These are phyloP conservation scores for Synanthedon myopaeformis DNA, from an alignment of 2,888 invertebrate species.

Conservation along the genomic window DNA sequence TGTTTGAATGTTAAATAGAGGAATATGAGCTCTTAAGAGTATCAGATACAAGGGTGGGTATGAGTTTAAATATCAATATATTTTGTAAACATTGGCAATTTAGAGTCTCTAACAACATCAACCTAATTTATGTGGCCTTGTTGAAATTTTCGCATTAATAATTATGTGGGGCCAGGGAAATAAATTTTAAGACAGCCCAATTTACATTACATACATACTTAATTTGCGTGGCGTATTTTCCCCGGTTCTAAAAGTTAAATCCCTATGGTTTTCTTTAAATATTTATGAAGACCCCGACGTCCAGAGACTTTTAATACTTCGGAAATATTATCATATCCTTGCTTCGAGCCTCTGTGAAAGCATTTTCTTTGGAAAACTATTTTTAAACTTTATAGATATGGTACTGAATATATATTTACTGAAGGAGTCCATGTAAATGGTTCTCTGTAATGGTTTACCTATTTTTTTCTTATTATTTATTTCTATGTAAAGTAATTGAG, in stretches of 20 bases:
- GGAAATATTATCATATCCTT: conserved; percentile 42
- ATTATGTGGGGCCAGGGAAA: conserved; percentile 1
- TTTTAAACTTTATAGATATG: not conserved
- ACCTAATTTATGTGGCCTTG: not conserved
- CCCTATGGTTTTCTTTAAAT: conserved; percentile 48
- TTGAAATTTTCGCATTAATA: conserved; percentile 1
- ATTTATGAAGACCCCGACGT: conserved; percentile 50
- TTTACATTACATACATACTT: conserved; percentile 33
- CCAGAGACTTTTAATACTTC: conserved; percentile 49
- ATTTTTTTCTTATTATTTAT: too few species aligned
- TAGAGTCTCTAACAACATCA: not conserved
- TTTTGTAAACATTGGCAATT: not conserved
- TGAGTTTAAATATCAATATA: not conserved
- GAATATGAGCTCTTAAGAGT: too few species aligned
- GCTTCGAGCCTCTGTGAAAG: conserved; percentile 15
- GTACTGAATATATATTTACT: too few species aligned
- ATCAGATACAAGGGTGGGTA: too few species aligned
- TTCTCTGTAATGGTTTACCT: too few species aligned
- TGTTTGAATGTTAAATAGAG: too few species aligned
- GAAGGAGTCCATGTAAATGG: too few species aligned
- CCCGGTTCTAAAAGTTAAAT: conserved; percentile 39
- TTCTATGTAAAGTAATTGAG: conserved; percentile 1
- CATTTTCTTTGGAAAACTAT: conserved; percentile 19
- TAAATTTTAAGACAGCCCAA: conserved; percentile 12
- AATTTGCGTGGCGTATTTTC: conserved; percentile 28